phyloP scores from a whole-genome alignment of 2,113 vertebrate species.

The Falco punctatus region DNA sequence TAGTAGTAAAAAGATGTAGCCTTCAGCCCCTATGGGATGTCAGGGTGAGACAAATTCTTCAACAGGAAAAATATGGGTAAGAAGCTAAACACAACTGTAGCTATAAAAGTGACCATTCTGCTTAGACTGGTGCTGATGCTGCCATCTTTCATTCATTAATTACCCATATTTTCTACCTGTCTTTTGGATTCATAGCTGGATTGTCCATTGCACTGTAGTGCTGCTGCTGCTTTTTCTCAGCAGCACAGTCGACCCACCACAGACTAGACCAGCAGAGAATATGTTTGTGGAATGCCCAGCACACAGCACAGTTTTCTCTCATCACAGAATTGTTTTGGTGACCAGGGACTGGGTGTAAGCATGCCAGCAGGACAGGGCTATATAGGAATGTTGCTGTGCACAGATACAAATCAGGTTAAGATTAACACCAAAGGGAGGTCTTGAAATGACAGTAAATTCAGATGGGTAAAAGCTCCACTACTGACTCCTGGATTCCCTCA shows the following conservation, averaged over 20 bases:
- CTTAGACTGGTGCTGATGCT: background rate
- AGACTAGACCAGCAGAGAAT: fast-evolving
- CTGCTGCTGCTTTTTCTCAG: background rate
- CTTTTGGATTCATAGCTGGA: background rate
- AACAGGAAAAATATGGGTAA: background rate
- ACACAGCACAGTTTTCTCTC: fast-evolving
- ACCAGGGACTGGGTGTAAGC: background rate
- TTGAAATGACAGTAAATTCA: background rate
- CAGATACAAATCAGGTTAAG: background rate
- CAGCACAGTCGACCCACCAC: background rate
- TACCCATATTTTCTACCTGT: fast-evolving
- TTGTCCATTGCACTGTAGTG: background rate
- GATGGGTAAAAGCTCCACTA: background rate
- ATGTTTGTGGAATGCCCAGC: background rate
- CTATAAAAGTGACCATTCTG: background rate
- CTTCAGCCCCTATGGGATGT: background rate
- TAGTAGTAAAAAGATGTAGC: background rate
- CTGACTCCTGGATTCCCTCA: background rate
- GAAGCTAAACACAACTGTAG: background rate
- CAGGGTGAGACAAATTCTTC: background rate
- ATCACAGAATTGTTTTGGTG: background rate
- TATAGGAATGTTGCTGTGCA: background rate
- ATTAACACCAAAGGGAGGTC: background rate
- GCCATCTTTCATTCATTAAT: background rate
- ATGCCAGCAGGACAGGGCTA: fast-evolving